phyloP scores from a whole-genome alignment of 1,140 invertebrate genomes.

The Ylistrum balloti region DNA sequence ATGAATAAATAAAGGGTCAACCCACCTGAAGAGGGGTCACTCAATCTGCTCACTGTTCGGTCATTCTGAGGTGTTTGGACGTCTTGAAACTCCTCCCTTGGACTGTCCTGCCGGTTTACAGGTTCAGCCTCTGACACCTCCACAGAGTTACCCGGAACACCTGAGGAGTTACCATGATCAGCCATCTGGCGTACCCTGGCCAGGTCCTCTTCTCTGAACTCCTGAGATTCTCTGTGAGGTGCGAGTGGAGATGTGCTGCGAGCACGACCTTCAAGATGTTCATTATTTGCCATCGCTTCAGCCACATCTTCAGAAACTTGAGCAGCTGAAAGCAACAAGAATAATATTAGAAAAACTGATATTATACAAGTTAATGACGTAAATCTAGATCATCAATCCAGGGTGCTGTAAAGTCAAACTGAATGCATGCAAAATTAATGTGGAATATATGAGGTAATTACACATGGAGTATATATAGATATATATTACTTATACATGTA shows the following conservation, averaged over 20 bases:
- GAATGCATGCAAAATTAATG: background rate
- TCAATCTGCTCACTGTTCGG: background rate
- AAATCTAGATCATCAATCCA: background rate
- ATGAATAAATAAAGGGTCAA: background rate
- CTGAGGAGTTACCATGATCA: conserved; percentile 5
- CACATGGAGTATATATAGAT: background rate
- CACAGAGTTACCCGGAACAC: background rate
- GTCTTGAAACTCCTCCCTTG: too few relatives aligned
- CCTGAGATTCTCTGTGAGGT: conserved; percentile 62
- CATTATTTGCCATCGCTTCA: conserved; percentile 36
- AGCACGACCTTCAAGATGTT: conserved; percentile 55
- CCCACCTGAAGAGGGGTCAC: background rate
- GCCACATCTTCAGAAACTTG: conserved; percentile 61
- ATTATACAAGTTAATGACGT: background rate
- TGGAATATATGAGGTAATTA: background rate
- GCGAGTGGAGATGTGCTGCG: conserved; percentile 59
- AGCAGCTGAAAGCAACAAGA: conserved; percentile 24
- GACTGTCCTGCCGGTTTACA: conserved; percentile 44
- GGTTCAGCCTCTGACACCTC: conserved; percentile 3
- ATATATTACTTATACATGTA: background rate
- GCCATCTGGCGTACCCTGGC: conserved; percentile 47
- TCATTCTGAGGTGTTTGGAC: background rate
- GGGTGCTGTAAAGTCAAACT: background rate
- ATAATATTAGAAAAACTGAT: background rate
- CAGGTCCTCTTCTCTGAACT: conserved; percentile 57